These are phyloP conservation scores for Bovichtus variegatus DNA, from an alignment of 2,797 vertebrate genomes.

Conservation along the genomic window DNA sequence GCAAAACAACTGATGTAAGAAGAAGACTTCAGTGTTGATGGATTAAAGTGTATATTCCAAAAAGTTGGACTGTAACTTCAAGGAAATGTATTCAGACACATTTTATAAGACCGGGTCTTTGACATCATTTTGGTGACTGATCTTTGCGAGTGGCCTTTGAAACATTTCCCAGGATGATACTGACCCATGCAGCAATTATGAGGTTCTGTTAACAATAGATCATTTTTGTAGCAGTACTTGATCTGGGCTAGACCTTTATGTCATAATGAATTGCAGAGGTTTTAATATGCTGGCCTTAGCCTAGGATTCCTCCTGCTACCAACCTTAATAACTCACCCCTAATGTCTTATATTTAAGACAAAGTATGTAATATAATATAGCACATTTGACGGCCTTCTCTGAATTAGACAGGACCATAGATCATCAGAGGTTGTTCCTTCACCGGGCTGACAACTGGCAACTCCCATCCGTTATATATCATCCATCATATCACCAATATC, in stretches of 20 bases:
- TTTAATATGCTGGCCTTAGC: conserved; percentile 35
- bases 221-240: conserved; percentile 43
- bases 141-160: conserved; percentile 10
- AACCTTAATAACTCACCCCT: background rate
- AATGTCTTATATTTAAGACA: conserved; percentile 5
- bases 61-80: background rate
- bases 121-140: background rate
- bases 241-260: conserved; percentile 49
- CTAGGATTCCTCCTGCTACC: background rate
- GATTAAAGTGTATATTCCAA: background rate
- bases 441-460: conserved; percentile 17
- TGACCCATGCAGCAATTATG: conserved; percentile 6
- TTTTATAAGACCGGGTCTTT: background rate
- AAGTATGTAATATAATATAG: conserved; percentile 11
- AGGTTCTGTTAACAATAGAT: conserved; percentile 14
- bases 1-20: background rate
- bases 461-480: background rate
- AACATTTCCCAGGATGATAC: conserved; percentile 27
- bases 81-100: background rate
- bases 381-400: background rate
- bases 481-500: background rate
- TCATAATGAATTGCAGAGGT: conserved; percentile 45
- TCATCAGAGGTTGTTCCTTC: conserved; percentile 7
- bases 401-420: background rate
- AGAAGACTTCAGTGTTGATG: background rate